These are phyloP conservation scores for Pipistrellus nathusii DNA, from an alignment of 2,797 vertebrate genomes.

Conservation along the genomic window DNA sequence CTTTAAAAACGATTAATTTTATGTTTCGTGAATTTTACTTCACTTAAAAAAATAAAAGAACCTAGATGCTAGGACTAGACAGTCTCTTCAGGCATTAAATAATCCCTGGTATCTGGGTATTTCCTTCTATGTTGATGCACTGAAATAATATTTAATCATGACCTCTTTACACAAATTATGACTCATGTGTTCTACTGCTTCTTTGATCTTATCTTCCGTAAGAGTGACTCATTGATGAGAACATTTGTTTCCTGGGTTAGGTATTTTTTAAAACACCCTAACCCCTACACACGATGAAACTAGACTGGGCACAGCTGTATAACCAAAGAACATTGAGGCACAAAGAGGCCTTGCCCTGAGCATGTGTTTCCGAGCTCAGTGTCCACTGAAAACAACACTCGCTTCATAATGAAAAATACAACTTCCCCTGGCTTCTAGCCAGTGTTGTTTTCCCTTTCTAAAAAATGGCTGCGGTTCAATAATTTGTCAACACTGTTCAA, in stretches of 20 bases:
- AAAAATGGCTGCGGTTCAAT: background rate
- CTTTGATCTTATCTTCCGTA: background rate
- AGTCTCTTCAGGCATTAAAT: constrained; percentile 26
- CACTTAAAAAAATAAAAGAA: background rate
- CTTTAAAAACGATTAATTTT: constrained; percentile 6
- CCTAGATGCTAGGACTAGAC: background rate
- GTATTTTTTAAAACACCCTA: constrained; percentile 40
- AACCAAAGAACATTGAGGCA: background rate
- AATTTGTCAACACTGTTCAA: background rate
- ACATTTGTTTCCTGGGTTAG: background rate
- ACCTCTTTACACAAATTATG: background rate
- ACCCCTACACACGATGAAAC: background rate
- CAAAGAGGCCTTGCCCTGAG: background rate
- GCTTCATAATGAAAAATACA: background rate
- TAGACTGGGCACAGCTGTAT: background rate
- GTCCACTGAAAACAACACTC: background rate
- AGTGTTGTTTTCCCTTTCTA: background rate
- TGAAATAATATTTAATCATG: constrained; percentile 20
- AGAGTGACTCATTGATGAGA: constrained; percentile 11
- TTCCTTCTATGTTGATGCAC: background rate
- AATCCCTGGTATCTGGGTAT: background rate
- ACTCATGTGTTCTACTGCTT: background rate
- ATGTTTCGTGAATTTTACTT: background rate
- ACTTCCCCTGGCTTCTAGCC: background rate
- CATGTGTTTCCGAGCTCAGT: background rate